These are phyloP conservation scores for Pseudonaja textilis DNA, from an alignment of 2,113 vertebrate genomes.

Conservation along the genomic window DNA sequence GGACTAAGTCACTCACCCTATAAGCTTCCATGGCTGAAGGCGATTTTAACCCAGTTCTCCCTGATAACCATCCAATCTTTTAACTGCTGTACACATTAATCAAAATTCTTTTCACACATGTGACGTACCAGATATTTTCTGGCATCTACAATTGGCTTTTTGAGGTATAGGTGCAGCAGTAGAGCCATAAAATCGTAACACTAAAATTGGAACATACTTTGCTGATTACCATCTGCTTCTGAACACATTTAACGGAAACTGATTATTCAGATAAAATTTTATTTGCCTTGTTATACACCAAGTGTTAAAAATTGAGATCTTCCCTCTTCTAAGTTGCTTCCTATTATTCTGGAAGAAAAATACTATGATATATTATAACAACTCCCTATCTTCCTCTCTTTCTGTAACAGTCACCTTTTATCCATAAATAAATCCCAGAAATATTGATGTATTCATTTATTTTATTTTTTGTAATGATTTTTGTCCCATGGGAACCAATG, in stretches of 20 bases:
- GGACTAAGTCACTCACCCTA: not conserved
- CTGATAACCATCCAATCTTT: not conserved
- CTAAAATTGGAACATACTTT: not conserved
- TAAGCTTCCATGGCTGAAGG: not conserved
- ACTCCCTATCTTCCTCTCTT: not conserved
- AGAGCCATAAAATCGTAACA: not conserved
- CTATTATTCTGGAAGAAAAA: not conserved
- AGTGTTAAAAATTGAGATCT: not conserved
- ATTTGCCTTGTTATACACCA: not conserved
- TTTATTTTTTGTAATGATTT: not conserved
- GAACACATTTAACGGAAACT: not conserved
- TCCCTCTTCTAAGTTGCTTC: not conserved
- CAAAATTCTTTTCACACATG: not conserved
- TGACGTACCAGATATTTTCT: not conserved
- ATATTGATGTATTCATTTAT: not conserved
- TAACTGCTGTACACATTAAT: not conserved
- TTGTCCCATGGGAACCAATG: not conserved
- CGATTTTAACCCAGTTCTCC: not conserved
- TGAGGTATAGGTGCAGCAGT: not conserved
- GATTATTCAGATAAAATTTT: not conserved
- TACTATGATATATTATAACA: not conserved
- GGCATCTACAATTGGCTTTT: not conserved
- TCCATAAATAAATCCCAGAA: not conserved
- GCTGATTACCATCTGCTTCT: not conserved
- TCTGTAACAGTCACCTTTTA: not conserved